Percentiles rank a stretch among this genome's conserved stretches.
These are phyloP conservation scores for Hydropsyche betteni DNA, from an alignment of 2,888 invertebrate genomes.

Conservation along the genomic window DNA sequence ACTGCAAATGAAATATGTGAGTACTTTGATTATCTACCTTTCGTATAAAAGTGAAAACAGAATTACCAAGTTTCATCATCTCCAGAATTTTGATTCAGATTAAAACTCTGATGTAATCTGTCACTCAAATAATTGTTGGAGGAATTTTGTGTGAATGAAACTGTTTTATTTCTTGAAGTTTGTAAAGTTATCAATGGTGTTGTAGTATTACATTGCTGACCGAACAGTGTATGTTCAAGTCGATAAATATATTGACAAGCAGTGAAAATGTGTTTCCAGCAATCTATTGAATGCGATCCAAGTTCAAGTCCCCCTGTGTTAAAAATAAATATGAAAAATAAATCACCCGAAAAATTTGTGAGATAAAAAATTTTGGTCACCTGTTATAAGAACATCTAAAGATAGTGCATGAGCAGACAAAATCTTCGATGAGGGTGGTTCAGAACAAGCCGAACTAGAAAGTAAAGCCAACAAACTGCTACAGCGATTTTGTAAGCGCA, in stretches of 20 bases:
- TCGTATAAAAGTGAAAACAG: conserved; percentile 44
- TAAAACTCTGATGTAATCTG: conserved; percentile 67
- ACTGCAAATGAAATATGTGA: conserved; percentile 58
- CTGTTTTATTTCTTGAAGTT: conserved; percentile 69
- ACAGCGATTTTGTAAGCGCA: conserved; percentile 89
- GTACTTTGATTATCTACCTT: neutral
- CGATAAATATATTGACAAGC: conserved; percentile 93
- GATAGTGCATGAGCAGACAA: conserved; percentile 91
- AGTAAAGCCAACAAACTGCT: conserved; percentile 88
- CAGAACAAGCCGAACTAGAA: conserved; percentile 89
- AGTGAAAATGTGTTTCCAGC: conserved; percentile 96
- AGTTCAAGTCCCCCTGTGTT: conserved; percentile 80
- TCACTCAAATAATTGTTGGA: conserved; percentile 55
- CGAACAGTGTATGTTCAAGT: conserved; percentile 89
- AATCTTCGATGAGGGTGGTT: conserved; percentile 78
- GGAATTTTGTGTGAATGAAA: conserved; percentile 70
- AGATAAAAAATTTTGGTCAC: conserved; percentile 56
- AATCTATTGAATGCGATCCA: conserved; percentile 91
- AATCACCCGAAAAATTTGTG: neutral
- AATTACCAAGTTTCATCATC: conserved; percentile 82
- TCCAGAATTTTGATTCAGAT: conserved; percentile 66
- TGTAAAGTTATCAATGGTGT: conserved; percentile 73
- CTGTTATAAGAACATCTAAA: conserved; percentile 87
- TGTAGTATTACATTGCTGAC: conserved; percentile 78
- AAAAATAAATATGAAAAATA: conserved; percentile 27